Base-by-base conservation (phyloP, 1,140 invertebrate species). In the Cardiocondyla obscurior region DNA sequence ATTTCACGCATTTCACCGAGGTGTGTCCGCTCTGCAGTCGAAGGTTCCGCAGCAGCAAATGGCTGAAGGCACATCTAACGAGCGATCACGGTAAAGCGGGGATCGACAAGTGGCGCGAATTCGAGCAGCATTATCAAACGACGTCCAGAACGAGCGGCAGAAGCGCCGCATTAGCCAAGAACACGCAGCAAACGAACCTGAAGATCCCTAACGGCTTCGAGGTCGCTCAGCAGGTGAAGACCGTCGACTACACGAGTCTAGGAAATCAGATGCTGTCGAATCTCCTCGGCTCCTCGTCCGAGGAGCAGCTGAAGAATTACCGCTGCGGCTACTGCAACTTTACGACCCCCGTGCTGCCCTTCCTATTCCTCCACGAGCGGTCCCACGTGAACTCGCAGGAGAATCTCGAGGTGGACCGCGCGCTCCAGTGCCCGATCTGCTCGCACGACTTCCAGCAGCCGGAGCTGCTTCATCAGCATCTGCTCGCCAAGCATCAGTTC, bases 351-450 rank as follows among this genome's bases (percentile, higher is more conserved):
- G 96, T 98, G 88, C 95, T 98, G 74, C 97, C 98, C 30, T 97
- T 98, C 90, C 95, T 99, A 73, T 98, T 98, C 92, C 96, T 98
- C 30, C 98, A 99, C 94, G 98, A 99, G 90, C 96, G 97, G 86
- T 97, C 97, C 16, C 97, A 98, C 91, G 94, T 94, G 2, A 95
- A 95, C 77, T 82, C 88, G 6, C 90, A 90, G 7, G 88, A 92
- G 19, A 84, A 77, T 30, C 60, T 46, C 22, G 36, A 90, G 5
- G 82, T 88, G 36, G 86, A 90, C 2, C 88, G 89, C 8, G 67
- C 92, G 12, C 86, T 95, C 12, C 95, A 95, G 73, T 96, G 96
- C 90, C 95, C 95, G 12, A 93, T 96, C 16, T 96, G 96, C 90
- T 93, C 94, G 10, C 95, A 96, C 86, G 91, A 84, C 28, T 95